Evolutionary conservation across 2,113 vertebrate genomes (phyloP).

Genomic region (Rostratula benghalensis): DNA sequence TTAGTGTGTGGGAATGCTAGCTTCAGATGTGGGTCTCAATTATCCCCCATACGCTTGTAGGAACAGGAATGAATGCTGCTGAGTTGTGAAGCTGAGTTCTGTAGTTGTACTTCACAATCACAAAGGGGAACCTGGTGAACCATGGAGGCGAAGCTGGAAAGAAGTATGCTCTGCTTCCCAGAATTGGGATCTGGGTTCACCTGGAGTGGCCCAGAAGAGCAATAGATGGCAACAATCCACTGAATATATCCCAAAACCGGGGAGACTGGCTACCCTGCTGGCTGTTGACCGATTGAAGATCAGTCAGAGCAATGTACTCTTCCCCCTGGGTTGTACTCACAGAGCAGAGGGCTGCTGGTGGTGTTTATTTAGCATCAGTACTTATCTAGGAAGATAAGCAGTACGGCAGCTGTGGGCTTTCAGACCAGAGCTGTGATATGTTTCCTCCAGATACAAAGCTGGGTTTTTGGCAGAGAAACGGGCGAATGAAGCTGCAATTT

Average conservation of each 20-base stretch:
- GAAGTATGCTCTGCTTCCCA: not conserved
- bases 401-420: not conserved
- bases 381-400: not conserved
- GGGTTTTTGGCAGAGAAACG: not conserved
- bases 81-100: not conserved
- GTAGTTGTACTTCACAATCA: not conserved
- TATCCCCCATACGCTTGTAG: not conserved
- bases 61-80: not conserved
- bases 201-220: not conserved
- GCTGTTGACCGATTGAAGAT: not conserved
- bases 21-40: not conserved
- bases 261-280: not conserved
- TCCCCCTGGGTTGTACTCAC: rapidly evolving
- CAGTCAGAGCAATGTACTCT: rapidly evolving
- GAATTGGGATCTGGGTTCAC: not conserved
- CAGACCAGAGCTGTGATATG: not conserved
- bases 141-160: not conserved
- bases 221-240: not conserved
- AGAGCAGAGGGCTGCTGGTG: not conserved
- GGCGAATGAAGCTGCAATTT: not conserved
- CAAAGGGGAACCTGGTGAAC: not conserved
- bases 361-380: not conserved
- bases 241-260: not conserved
- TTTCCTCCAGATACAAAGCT: not conserved
- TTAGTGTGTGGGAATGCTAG: not conserved